A percentile compares a stretch with the other conserved stretches of the same genome.
Evolutionary conservation across 2,797 vertebrate species (phyloP).

Genomic region (Momotus momota): DNA sequence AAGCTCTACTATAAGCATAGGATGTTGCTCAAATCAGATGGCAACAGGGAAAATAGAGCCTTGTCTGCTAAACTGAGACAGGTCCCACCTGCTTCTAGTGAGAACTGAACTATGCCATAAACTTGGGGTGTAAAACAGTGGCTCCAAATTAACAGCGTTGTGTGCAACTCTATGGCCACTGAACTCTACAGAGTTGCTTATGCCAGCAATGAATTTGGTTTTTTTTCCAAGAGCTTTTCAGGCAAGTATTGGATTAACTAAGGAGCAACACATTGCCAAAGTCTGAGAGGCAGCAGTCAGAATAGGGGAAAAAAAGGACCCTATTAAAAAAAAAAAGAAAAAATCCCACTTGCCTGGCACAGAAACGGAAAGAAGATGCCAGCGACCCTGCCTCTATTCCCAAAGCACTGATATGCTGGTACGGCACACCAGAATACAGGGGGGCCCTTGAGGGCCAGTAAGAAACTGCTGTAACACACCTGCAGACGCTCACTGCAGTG

Average conservation of each 20-base stretch:
- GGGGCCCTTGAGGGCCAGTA: neutral
- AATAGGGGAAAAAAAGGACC: neutral
- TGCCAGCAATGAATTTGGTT: neutral
- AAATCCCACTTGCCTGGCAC: neutral
- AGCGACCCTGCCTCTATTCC: neutral
- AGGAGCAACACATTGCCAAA: neutral
- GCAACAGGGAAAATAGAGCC: neutral
- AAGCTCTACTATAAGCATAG: neutral
- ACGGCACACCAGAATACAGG: neutral
- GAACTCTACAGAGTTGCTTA: neutral
- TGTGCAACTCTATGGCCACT: neutral
- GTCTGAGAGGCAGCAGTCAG: neutral
- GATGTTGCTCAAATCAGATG: neutral
- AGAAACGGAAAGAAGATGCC: neutral
- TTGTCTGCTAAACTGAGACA: neutral
- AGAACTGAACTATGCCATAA: neutral
- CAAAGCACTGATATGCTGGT: neutral
- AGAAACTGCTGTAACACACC: neutral
- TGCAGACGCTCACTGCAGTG: conserved; percentile 30
- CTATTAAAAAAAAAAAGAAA: neutral
- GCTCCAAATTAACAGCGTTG: neutral
- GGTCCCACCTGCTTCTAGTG: neutral
- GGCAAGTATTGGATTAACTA: neutral
- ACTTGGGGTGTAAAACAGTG: neutral
- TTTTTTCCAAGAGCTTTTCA: neutral